A percentile compares a stretch with the other conserved stretches of the same genome.
Conservation (phyloP, 1,140 invertebrate species). For the Nomia melanderi region DNA sequence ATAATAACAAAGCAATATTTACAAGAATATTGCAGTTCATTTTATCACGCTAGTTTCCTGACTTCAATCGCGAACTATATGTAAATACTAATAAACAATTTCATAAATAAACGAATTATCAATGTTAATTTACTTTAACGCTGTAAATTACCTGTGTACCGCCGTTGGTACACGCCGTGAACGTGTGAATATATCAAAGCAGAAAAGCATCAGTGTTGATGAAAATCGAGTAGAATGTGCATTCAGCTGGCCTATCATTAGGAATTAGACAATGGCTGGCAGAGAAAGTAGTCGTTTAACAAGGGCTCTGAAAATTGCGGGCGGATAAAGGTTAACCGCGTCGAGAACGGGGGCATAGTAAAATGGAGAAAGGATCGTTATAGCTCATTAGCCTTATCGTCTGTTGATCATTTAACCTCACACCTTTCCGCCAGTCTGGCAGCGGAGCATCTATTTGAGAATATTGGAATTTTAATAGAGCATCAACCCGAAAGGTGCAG, state of each 20-base stretch:
- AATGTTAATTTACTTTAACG: too few species aligned
- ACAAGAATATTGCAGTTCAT: too few species aligned
- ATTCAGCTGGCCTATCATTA: constrained; percentile 9
- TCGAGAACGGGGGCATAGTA: constrained; percentile 29
- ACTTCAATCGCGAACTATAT: too few species aligned
- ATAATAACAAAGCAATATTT: too few species aligned
- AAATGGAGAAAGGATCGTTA: constrained; percentile 66
- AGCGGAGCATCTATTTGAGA: constrained; percentile 29
- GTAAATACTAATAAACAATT: too few species aligned
- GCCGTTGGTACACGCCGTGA: too few species aligned
- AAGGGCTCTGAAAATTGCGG: constrained; percentile 60
- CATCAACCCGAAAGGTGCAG: neutral
- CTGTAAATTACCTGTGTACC: too few species aligned
- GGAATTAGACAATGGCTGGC: constrained; percentile 49
- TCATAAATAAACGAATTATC: too few species aligned
- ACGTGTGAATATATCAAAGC: too few species aligned
- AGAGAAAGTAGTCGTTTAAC: constrained; percentile 55
- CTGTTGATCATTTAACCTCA: constrained; percentile 63
- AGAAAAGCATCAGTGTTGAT: too few species aligned
- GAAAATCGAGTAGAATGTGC: too few species aligned
- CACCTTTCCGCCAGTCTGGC: constrained; percentile 46
- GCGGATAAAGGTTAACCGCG: constrained; percentile 62
- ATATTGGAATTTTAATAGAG: constrained; percentile 64
- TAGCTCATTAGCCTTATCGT: constrained; percentile 67
- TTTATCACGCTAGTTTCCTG: too few species aligned